Evolutionary conservation across 2,797 vertebrate genomes (phyloP), one percentile per base, ranked within the genome.

Genomic region (Anableps anableps): DNA sequence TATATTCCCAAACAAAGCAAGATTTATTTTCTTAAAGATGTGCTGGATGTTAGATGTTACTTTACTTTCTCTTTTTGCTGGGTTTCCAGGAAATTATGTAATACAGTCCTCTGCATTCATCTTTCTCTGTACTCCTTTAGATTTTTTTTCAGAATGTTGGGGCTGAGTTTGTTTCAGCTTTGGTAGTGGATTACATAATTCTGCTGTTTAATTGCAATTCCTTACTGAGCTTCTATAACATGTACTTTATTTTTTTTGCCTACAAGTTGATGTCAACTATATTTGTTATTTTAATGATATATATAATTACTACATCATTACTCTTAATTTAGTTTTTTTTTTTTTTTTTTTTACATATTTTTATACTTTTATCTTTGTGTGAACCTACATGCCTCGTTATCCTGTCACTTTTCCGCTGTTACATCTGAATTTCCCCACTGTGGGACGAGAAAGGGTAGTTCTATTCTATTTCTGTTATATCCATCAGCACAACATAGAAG

Each of bases 1-100:
- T 88, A 86, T 89, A 82, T 83, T 88, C 82, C 89, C 88, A 91
- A 86, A 82, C 88, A 88, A 76, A 85, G 80, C 0, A 1, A 75
- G 10, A 48, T 51, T 75, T 82, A 23, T 62, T 50, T 74, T 26
- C 48, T 55, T n/a, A 1, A 26, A 36, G 1, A 82, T 72, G 82
- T 43, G 5, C n/a, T 29, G 4, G 0, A 41, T 21, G 5, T 43
- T 29, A 5, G 0, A 41, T 21, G 14, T 43, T 68, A 26, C 21
- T 80, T 29, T 78, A 80, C 66, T 13, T 83, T 70, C 36, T 72
- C 1, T 83, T 66, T 5, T 4, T 23, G 58, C 9, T 66, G 62
- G 34, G n/a, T 10, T 76, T 86, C 41, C 60, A 72, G 72, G 29
- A 51, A 75, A 38, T 31, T 5, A 66, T 43, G n/a, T 34, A 64